Conservation (phyloP, 30 jellyfish, hydroid and myxozoan genomes). For the Aurelia sp. region DNA sequence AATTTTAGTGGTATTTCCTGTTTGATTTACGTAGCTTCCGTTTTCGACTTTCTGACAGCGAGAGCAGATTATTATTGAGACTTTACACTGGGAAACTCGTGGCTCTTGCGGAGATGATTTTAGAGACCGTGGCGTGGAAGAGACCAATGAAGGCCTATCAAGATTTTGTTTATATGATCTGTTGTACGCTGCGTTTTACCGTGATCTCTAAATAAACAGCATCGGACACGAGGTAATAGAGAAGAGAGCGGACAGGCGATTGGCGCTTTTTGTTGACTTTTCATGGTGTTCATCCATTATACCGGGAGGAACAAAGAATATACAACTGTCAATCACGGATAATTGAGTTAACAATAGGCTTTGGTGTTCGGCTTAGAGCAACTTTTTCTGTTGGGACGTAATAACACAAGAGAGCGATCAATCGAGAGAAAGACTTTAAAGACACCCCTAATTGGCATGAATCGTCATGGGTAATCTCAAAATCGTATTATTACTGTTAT, state of each 20-base stretch:
- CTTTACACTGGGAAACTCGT: slow-evolving; percentile 20
- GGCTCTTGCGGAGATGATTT: slow-evolving; percentile 19
- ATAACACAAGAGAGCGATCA: slow-evolving; percentile 45
- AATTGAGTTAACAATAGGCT: slow-evolving; percentile 77
- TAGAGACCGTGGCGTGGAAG: background rate
- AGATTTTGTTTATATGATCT: background rate
- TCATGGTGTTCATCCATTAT: slow-evolving; percentile 71
- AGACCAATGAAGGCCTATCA: background rate
- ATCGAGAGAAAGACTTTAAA: slow-evolving; percentile 45
- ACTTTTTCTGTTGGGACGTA: slow-evolving; percentile 40
- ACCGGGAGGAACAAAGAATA: slow-evolving; percentile 50
- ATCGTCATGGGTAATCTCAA: slow-evolving; percentile 63
- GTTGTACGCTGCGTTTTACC: slow-evolving; percentile 40
- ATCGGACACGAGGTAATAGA: background rate
- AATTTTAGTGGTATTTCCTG: slow-evolving; percentile 63
- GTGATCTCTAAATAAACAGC: slow-evolving; percentile 45
- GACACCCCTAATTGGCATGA: slow-evolving; percentile 41
- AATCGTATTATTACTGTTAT: slow-evolving; percentile 47
- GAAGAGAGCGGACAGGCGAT: background rate
- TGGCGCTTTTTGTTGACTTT: slow-evolving; percentile 78
- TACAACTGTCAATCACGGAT: slow-evolving; percentile 69
- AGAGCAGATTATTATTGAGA: slow-evolving; percentile 19
- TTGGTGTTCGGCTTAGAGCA: slow-evolving; percentile 33
- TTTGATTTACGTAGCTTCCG: slow-evolving; percentile 64
- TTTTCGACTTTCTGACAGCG: slow-evolving; percentile 33